Base-by-base conservation (phyloP, 2,888 invertebrate species). In the Clanis bilineata region DNA sequence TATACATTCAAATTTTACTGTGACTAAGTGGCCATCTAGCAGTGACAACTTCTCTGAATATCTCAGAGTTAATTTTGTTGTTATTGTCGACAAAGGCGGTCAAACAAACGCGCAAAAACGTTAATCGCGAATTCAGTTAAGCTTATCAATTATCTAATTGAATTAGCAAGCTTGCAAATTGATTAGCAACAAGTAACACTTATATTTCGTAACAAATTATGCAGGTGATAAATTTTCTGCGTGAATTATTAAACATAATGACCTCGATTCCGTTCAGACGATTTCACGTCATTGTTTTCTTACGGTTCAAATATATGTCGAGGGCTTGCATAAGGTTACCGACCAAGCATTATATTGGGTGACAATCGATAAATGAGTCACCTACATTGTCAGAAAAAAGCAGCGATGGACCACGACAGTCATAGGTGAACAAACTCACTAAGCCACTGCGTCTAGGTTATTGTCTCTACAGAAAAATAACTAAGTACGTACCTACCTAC, bases 271-370 rank as follows among this genome's bases (percentile, higher is more conserved):
- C 74, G 79, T 82, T 86, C 73, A 71, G 79, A 74, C 86, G 90
- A 90, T 92, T 91, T 90, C 91, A 89, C 91, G 89, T 86, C 79
- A 85, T 89, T 90, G 88, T 90, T 90, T 87, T 88, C 85, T 86
- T 83, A 83, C 76, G 78, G 73, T 78, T 68, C 81, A 88, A 91
- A 91, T 90, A 90, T 91, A 78, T 92, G 91, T 92, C 91, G 91
- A 91, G 91, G 91, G 91, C 91, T 90, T 64, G 60, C 73, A 60
- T 78, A 85, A 90, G 90, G 90, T 89, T 90, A 86, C 65, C 68
- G 62, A 61, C 64, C 64, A 73, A 80, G 76, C 71, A 84, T 82
- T 81, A 74, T 76, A 68, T 73, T 76, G 71, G 73, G 68, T 76
- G 75, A 66, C 72, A 69, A 65, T 74, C 66, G 67, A 57, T 54